Evolutionary conservation across 2,113 vertebrate species (phyloP).

Genomic region (Coregonus clupeaformis): DNA sequence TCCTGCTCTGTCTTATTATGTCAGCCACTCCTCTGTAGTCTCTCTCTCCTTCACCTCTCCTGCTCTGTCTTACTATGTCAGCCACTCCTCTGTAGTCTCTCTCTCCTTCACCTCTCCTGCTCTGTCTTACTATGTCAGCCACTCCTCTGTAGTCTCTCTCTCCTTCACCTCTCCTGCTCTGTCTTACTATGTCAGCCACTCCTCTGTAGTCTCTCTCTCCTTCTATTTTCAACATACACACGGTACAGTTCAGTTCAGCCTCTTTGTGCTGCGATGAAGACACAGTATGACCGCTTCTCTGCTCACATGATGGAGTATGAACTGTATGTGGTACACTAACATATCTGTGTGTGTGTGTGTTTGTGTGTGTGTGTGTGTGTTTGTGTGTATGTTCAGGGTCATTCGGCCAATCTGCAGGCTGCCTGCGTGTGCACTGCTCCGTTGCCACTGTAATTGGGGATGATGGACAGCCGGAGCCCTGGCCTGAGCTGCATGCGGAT

Average conservation of each 20-base stretch:
- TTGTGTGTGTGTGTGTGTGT: conserved; percentile 37
- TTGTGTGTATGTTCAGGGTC: conserved; percentile 60
- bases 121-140: too few relatives aligned
- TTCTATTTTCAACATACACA: conserved; percentile 7
- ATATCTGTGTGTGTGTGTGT: conserved; percentile 30
- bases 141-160: too few relatives aligned
- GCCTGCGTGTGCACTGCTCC: conserved; percentile 63
- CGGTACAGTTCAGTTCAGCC: conserved; percentile 32
- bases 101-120: too few relatives aligned
- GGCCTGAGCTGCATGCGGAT: conserved; percentile 59
- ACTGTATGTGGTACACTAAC: conserved; percentile 12
- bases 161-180: too few relatives aligned
- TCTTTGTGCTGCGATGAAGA: conserved; percentile 33
- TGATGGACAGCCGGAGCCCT: conserved; percentile 70
- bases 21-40: too few relatives aligned
- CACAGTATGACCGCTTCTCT: conserved; percentile 33
- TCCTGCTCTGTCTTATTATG: too few relatives aligned
- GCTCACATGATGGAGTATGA: conserved; percentile 39
- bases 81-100: too few relatives aligned
- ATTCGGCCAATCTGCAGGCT: conserved; percentile 70
- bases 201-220: conserved; percentile 5
- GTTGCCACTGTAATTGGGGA: conserved; percentile 75
- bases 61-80: too few relatives aligned
- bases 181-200: too few relatives aligned
- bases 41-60: too few relatives aligned